These are phyloP conservation scores for Camarhynchus parvulus DNA, from an alignment of 2,113 vertebrate species.

Conservation along the genomic window DNA sequence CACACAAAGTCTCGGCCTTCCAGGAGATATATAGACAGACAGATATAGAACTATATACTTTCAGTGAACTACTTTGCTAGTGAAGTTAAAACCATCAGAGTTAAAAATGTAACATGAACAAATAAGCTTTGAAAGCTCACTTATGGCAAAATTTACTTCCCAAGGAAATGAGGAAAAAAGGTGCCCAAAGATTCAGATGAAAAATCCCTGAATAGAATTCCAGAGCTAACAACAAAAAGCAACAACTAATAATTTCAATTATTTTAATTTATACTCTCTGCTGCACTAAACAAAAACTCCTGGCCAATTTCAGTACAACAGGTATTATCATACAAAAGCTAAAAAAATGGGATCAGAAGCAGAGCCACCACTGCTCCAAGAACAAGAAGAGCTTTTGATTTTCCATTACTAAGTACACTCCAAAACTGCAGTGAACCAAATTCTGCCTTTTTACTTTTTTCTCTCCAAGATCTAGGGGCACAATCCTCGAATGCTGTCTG, in stretches of 20 bases:
- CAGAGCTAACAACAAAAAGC: neutral
- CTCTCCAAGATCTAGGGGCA: neutral
- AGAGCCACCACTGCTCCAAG: neutral
- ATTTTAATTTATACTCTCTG: neutral
- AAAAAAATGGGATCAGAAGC: neutral
- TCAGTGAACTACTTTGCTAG: neutral
- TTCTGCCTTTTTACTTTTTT: neutral
- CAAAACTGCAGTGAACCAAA: neutral
- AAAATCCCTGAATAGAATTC: neutral
- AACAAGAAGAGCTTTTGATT: neutral
- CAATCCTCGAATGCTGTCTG: neutral
- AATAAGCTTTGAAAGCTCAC: neutral
- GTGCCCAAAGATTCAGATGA: neutral
- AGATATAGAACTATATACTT: neutral
- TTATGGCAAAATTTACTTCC: neutral
- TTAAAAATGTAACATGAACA: neutral
- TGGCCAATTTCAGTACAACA: neutral
- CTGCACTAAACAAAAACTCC: neutral
- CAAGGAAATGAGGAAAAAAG: neutral
- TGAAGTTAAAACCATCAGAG: neutral
- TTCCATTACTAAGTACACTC: neutral
- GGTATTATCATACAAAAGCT: neutral
- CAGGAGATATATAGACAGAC: neutral
- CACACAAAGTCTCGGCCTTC: neutral
- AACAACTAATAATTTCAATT: neutral